Conservation (phyloP, 1,140 invertebrate species). For the Eciton burchellii region DNA sequence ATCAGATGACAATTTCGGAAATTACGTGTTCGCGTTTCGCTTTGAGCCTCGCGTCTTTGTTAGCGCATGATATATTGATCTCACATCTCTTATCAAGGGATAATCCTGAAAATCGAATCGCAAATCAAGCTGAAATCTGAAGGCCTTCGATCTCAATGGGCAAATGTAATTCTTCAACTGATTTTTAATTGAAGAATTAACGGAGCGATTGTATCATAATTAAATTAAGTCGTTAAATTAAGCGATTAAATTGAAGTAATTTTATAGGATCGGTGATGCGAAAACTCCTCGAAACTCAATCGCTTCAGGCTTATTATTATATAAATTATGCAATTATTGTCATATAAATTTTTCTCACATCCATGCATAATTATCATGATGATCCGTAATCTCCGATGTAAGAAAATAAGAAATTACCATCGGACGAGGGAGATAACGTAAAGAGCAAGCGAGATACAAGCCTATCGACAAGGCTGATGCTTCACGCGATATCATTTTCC, state of each 20-base stretch:
- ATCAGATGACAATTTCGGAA: slow-evolving; percentile 39
- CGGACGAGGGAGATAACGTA: no score
- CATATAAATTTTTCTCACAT: no score
- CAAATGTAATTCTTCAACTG: background rate
- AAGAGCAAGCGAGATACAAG: no score
- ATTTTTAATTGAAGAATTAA: background rate
- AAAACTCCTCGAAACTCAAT: no score
- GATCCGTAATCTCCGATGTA: no score
- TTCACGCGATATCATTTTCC: slow-evolving; percentile 25
- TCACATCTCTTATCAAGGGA: background rate
- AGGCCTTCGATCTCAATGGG: background rate
- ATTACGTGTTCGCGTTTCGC: slow-evolving; percentile 14
- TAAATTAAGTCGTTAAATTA: no score
- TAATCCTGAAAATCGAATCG: background rate
- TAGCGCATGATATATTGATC: slow-evolving; percentile 1
- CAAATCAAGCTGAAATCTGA: background rate
- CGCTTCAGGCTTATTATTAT: no score
- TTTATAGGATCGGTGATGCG: no score
- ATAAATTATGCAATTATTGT: no score
- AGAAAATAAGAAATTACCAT: no score
- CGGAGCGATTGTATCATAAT: background rate
- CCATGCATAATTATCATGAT: no score
- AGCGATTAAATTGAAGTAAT: background rate
- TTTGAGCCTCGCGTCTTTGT: background rate
- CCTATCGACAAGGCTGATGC: background rate